Base-by-base conservation (phyloP, 2,113 vertebrate genomes). In the Circaetus cinerascens region DNA sequence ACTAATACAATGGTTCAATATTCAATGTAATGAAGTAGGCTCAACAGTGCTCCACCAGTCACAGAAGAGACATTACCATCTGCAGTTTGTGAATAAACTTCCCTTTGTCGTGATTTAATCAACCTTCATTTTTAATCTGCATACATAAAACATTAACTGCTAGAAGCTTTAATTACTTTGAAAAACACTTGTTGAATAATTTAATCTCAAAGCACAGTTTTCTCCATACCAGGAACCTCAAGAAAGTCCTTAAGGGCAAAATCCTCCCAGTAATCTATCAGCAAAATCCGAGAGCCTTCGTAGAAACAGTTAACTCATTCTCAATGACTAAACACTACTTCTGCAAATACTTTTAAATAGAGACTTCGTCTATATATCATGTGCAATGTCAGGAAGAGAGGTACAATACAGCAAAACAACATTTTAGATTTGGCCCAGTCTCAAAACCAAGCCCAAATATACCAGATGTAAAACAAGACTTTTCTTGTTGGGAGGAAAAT, bases 111-210 rank as follows among this genome's bases (percentile, higher is more conserved):
- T 72, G 94, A 96, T 92, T 96, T 96, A 97, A 98, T 96, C 91
- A 97, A 95, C 91, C 71, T 94, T 92, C 77, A 81, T 91, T 98
- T 98, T 97, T 92, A 98, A 97, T 97, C 95, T 94, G 46, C 96
- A 96, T 84, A 93, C 74, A 97, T 95, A 98, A 97, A 97, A 97
- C 83, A 97, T 94, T 97, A 97, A 95, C 93, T 93, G 84, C 23
- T 92, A 64, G 64, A 74, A 96, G 67, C 77, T 94, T 95, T 98
- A 98, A 98, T 97, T 97, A 97, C 88, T 95, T 97, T 72, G 26
- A 92, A 94, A 96, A 95, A 81, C 60, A 95, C 81, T 93, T 91
- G 64, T 78, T 96, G 94, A 98, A 97, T 96, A 95, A 97, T 96
- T 97, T 84, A 96, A 94, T 82, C 76, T 92, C 76, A 75, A 92